These are phyloP conservation scores for Brevipalpus yothersi DNA, from an alignment of 1,140 invertebrate genomes.

Conservation along the genomic window DNA sequence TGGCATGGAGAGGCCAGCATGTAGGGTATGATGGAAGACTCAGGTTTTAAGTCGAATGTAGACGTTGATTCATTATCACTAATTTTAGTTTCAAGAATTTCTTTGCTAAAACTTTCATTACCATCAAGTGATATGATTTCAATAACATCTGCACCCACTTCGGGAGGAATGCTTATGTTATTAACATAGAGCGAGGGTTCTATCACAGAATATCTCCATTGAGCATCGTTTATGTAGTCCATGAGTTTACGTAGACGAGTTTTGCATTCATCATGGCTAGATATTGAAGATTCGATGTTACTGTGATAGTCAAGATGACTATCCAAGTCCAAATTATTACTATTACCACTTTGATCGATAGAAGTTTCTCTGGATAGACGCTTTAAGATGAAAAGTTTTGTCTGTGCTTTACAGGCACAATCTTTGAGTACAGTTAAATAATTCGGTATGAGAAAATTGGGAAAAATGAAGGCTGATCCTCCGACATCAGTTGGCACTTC, in stretches of 20 bases:
- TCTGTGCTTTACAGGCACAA: neutral
- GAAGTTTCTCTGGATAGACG: neutral
- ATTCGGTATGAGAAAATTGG: slow-evolving; percentile 2
- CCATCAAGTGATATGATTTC: neutral
- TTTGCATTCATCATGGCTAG: slow-evolving; percentile 1
- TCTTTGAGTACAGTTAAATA: slow-evolving; percentile 3
- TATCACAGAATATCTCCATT: slow-evolving; percentile 6
- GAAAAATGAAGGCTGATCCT: slow-evolving; percentile 2
- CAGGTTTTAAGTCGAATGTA: neutral
- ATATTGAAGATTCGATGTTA: neutral
- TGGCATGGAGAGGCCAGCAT: slow-evolving; percentile 9
- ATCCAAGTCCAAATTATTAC: too few relatives aligned
- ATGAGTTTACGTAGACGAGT: neutral
- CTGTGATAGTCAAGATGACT: too few relatives aligned
- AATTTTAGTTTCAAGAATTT: neutral
- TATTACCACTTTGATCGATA: neutral
- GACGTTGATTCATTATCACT: neutral
- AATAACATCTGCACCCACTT: neutral
- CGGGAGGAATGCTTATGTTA: neutral
- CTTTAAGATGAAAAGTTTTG: neutral
- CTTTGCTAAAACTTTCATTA: neutral
- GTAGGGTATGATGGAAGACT: slow-evolving; percentile 5
- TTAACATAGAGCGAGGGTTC: slow-evolving; percentile 1
- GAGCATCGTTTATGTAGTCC: slow-evolving; percentile 6
- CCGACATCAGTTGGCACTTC: neutral